Evolutionary conservation across 1,140 invertebrate genomes (phyloP).

Genomic region (Drosophila murphyi): DNA sequence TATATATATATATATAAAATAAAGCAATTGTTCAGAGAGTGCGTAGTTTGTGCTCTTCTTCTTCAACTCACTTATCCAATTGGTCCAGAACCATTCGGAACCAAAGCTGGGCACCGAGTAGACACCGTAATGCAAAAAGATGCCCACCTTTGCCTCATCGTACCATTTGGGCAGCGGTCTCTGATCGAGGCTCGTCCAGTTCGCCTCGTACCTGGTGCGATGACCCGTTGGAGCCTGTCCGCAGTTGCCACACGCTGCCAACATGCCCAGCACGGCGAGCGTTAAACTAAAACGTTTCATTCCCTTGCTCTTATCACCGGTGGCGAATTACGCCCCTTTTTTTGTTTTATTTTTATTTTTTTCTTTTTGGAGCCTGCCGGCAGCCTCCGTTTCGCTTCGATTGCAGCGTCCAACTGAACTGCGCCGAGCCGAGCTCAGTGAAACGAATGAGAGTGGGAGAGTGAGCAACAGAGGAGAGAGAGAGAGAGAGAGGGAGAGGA

Average conservation of each 20-base stretch:
- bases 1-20: neutral
- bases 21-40: neutral
- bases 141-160: slow-evolving; percentile 95
- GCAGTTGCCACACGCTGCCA: neutral
- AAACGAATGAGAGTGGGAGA: neutral
- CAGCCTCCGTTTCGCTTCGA: slow-evolving; percentile 16
- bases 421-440: neutral
- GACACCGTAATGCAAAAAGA: slow-evolving; percentile 97
- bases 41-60: neutral
- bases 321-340: neutral
- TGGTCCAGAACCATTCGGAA: slow-evolving; percentile 95
- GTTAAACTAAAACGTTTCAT: neutral
- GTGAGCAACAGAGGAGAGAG: too few species aligned
- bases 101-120: slow-evolving; percentile 94
- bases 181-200: slow-evolving; percentile 93
- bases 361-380: neutral
- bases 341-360: neutral
- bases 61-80: slow-evolving; percentile 88
- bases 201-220: slow-evolving; percentile 86
- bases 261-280: neutral
- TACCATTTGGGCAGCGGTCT: slow-evolving; percentile 95
- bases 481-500: too few species aligned
- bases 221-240: slow-evolving; percentile 39
- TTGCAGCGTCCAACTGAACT: slow-evolving; percentile 21
- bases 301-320: neutral